Conservation (phyloP, 2,113 vertebrate genomes). For the Lampris megalopsis region DNA sequence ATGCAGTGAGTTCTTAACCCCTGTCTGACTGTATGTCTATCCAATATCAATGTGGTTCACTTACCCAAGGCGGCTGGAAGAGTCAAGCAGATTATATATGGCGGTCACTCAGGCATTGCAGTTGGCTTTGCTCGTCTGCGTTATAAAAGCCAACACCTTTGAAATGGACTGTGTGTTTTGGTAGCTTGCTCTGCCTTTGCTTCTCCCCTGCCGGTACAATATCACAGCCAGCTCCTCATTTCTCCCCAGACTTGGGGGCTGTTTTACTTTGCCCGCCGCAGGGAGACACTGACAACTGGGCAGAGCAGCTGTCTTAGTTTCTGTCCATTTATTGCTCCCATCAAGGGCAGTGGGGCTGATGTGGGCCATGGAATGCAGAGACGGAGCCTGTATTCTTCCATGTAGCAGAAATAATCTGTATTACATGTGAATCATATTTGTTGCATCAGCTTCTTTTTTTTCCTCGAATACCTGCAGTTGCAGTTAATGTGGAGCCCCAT, state of each 20-base stretch:
- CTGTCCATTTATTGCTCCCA: conserved; percentile 38
- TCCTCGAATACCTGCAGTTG: neutral
- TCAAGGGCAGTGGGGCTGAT: neutral
- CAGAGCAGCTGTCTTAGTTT: conserved; percentile 42
- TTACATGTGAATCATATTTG: conserved; percentile 23
- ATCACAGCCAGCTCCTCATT: conserved; percentile 36
- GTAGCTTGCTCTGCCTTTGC: conserved; percentile 14
- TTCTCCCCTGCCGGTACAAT: conserved; percentile 23
- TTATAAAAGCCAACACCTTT: conserved; percentile 26
- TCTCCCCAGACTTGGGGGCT: conserved; percentile 22
- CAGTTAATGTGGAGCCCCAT: conserved; percentile 22
- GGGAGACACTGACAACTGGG: conserved; percentile 30
- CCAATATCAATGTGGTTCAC: conserved; percentile 20
- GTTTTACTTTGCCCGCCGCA: conserved; percentile 36
- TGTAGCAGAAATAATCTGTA: neutral
- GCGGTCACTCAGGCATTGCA: conserved; percentile 39
- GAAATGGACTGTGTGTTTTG: conserved; percentile 32
- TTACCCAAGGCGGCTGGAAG: neutral
- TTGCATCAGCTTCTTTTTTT: conserved; percentile 26
- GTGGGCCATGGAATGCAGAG: no score
- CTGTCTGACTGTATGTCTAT: conserved; percentile 18
- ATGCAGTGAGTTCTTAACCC: conserved; percentile 17
- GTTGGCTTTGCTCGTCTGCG: conserved; percentile 12
- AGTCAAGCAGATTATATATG: conserved; percentile 22
- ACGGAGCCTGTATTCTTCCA: neutral